Evolutionary conservation across 2,113 vertebrate species (phyloP).

Genomic region (Sardina pilchardus): DNA sequence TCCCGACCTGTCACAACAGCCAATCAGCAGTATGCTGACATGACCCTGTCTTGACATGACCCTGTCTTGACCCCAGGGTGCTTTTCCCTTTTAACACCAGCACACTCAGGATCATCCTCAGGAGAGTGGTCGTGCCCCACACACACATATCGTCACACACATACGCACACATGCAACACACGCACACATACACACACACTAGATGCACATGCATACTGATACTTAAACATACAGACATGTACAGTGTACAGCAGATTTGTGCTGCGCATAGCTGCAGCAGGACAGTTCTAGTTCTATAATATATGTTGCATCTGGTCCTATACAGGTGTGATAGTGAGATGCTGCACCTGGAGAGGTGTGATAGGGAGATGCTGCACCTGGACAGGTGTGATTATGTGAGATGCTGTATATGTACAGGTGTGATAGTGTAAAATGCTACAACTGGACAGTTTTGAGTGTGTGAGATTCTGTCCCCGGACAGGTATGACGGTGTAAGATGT

Average conservation of each 20-base stretch:
- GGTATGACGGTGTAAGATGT: background rate
- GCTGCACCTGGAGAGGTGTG: background rate
- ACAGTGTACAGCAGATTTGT: background rate
- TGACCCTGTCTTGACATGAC: conserved; percentile 33
- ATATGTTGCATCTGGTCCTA: no score
- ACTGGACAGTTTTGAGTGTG: background rate
- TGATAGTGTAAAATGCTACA: background rate
- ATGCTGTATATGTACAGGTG: background rate
- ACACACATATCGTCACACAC: no score
- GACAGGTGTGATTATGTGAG: background rate
- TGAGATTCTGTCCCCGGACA: background rate
- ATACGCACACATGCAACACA: no score
- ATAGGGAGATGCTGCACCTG: no score
- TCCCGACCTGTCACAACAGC: conserved; percentile 55
- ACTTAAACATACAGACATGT: no score
- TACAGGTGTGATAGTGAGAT: background rate
- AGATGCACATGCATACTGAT: no score
- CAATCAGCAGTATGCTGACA: conserved; percentile 42
- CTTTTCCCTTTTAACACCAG: conserved; percentile 29
- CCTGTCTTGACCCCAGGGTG: conserved; percentile 1
- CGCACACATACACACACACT: background rate
- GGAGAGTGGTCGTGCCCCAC: background rate
- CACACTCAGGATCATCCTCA: conserved; percentile 41
- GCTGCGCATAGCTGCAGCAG: background rate
- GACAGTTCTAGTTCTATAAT: no score